These are phyloP conservation scores for Ashinkailepas kermadecensis DNA, from an alignment of 2,888 invertebrate species.

Conservation along the genomic window DNA sequence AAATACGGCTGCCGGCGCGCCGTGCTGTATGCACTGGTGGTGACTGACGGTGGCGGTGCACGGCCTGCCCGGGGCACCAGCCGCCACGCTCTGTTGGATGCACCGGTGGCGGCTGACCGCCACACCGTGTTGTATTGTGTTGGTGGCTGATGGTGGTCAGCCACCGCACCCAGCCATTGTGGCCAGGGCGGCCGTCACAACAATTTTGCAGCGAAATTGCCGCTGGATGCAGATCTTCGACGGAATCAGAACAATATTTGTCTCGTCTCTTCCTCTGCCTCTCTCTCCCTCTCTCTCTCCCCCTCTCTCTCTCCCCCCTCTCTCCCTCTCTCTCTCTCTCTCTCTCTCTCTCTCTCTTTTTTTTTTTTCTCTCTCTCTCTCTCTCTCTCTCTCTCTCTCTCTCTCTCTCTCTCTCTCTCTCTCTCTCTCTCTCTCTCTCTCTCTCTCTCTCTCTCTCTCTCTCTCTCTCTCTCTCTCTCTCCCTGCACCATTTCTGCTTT, in stretches of 20 bases:
- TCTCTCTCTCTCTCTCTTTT: background rate
- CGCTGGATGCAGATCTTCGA: no score
- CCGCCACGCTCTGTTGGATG: background rate
- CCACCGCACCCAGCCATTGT: no score
- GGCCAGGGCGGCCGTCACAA: no score
- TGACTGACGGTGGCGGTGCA: no score
- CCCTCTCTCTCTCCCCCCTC: background rate
- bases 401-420: background rate
- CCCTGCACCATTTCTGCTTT: background rate
- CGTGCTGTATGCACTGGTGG: no score
- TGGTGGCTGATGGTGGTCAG: no score
- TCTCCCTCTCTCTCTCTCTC: background rate
- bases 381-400: constrained; percentile 4
- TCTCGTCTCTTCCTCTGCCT: background rate
- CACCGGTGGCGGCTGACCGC: background rate
- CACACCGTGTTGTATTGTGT: no score
- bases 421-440: background rate
- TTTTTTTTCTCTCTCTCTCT: background rate
- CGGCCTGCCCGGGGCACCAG: background rate
- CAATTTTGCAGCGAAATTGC: no score
- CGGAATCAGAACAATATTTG: background rate
- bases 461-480: background rate
- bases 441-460: background rate
- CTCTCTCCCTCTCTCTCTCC: background rate
- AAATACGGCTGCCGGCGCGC: background rate